These are phyloP conservation scores for Tychaedon coryphoeus DNA, from an alignment of 2,113 vertebrate species.

Conservation along the genomic window DNA sequence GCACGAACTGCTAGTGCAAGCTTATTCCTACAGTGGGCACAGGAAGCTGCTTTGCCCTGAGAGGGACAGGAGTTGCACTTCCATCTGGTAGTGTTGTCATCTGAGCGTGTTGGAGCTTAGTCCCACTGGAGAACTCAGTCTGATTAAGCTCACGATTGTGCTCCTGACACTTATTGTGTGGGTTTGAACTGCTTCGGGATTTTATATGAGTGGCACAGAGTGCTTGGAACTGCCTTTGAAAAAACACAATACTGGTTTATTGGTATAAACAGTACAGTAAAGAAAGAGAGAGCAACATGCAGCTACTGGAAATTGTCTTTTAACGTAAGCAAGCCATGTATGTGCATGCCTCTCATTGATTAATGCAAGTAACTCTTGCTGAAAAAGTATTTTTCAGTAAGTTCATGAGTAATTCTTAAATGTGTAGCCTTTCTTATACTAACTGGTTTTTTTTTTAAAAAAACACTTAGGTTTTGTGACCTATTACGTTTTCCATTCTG, in stretches of 20 bases:
- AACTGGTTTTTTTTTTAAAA: not conserved
- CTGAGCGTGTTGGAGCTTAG: not conserved
- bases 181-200: not conserved
- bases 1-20: not conserved
- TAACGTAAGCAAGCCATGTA: not conserved
- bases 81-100: not conserved
- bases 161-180: not conserved
- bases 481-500: not conserved
- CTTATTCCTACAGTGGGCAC: not conserved
- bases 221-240: not conserved
- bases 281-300: not conserved
- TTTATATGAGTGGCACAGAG: not conserved
- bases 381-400: not conserved
- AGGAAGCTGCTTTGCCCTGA: not conserved
- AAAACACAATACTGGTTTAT: not conserved
- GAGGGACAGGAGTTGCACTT: not conserved
- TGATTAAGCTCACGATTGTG: not conserved
- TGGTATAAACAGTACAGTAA: not conserved
- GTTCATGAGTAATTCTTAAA: not conserved
- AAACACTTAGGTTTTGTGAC: not conserved
- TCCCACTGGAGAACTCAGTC: not conserved
- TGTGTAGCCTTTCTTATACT: not conserved
- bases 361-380: not conserved
- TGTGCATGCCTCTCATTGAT: accelerated
- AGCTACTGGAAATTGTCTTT: not conserved